phyloP scores from a whole-genome alignment of 2,888 invertebrate species.

The Tipula vernalis region DNA sequence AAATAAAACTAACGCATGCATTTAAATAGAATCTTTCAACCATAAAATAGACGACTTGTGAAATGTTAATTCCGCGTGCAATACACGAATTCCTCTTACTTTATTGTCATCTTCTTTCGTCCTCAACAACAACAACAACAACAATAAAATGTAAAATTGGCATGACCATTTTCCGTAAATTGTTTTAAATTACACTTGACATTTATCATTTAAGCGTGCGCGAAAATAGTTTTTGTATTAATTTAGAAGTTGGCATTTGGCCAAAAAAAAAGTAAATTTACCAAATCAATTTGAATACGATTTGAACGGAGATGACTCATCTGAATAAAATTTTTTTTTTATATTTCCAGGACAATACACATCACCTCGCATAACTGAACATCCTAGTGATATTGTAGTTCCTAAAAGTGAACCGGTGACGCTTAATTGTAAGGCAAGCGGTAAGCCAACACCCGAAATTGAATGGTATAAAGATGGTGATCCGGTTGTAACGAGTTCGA shows the following conservation, averaged over 20 bases:
- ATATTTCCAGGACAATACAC: constrained; percentile 62
- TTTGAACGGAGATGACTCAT: background rate
- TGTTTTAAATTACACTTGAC: constrained; percentile 4
- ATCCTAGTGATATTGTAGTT: constrained; percentile 92
- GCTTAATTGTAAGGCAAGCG: constrained; percentile 93
- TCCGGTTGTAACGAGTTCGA: constrained; percentile 59
- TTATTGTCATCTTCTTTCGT: background rate
- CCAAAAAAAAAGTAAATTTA: background rate
- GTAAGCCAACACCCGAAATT: constrained; percentile 80
- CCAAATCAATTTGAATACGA: background rate
- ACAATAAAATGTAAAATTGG: background rate
- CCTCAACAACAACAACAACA: background rate
- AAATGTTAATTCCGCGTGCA: background rate
- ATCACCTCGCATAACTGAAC: constrained; percentile 90
- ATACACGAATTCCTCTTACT: background rate
- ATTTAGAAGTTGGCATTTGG: background rate
- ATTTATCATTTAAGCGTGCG: background rate
- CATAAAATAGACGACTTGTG: background rate
- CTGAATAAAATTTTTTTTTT: background rate
- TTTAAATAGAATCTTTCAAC: background rate
- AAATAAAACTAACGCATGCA: background rate
- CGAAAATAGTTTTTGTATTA: background rate
- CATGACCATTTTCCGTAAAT: background rate
- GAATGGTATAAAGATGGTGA: constrained; percentile 91
- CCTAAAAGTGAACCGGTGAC: constrained; percentile 96